These are phyloP conservation scores for Lasioglossum oenotherae DNA, from an alignment of 2,888 invertebrate genomes.

Conservation along the genomic window DNA sequence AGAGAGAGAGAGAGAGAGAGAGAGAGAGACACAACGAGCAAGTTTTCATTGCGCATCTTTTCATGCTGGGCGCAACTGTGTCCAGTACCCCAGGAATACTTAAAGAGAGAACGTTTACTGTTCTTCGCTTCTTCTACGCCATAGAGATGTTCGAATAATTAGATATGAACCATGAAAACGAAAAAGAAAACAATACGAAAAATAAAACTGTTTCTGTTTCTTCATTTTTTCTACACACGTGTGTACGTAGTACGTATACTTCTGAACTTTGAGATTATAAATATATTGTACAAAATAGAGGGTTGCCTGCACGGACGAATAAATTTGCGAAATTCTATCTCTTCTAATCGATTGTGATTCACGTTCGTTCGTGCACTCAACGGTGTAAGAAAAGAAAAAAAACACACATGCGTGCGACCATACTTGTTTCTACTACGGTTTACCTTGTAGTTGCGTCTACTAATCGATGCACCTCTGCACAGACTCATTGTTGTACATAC, in stretches of 20 bases:
- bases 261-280: background rate
- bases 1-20: too few species aligned
- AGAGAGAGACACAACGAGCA: conserved; percentile 37
- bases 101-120: background rate
- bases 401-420: background rate
- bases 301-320: background rate
- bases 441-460: background rate
- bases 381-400: background rate
- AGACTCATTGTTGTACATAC: background rate
- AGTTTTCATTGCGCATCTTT: background rate
- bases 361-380: background rate
- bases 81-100: background rate
- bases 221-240: background rate
- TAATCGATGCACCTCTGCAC: conserved; percentile 9
- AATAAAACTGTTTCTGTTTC: background rate
- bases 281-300: background rate
- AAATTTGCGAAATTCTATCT: background rate
- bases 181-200: background rate
- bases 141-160: conserved; percentile 13
- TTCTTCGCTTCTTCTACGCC: background rate
- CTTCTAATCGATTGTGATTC: background rate
- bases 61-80: conserved; percentile 68
- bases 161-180: background rate
- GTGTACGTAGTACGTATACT: conserved; percentile 3
- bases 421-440: background rate